phyloP scores from a whole-genome alignment of 2,797 vertebrate genomes.

The Oryzias sinensis region DNA sequence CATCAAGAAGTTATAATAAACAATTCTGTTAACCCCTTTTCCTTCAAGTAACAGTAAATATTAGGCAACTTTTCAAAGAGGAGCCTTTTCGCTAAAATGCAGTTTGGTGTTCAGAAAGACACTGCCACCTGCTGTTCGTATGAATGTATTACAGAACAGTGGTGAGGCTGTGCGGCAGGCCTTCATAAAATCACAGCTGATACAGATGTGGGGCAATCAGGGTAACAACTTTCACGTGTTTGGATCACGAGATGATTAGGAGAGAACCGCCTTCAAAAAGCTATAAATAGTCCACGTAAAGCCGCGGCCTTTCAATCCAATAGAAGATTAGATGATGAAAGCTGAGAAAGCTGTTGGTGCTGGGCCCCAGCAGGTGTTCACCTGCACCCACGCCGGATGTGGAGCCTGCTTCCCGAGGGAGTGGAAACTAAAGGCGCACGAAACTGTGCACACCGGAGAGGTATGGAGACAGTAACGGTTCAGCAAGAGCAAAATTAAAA shows the following conservation, averaged over 20 bases:
- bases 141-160: constrained; percentile 19
- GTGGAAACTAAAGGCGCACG: constrained; percentile 73
- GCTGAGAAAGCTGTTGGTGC: not conserved
- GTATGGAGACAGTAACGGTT: constrained; percentile 39
- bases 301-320: not conserved
- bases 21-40: too few species aligned
- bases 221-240: constrained; percentile 35
- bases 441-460: constrained; percentile 68
- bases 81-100: not conserved
- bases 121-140: constrained; percentile 47
- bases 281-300: constrained; percentile 35
- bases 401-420: constrained; percentile 66
- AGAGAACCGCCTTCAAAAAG: constrained; percentile 10
- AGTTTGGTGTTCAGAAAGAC: constrained; percentile 10
- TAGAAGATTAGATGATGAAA: constrained; percentile 24
- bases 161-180: too few species aligned
- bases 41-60: too few species aligned
- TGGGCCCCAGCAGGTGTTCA: constrained; percentile 35
- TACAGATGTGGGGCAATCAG: constrained; percentile 13
- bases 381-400: constrained; percentile 63
- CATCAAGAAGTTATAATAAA: too few species aligned
- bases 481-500: not conserved
- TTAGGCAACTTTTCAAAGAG: not conserved
- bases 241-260: constrained; percentile 17
- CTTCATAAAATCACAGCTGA: too few species aligned